phyloP scores from a whole-genome alignment of 2,888 invertebrate species.

The Monochamus alternatus region DNA sequence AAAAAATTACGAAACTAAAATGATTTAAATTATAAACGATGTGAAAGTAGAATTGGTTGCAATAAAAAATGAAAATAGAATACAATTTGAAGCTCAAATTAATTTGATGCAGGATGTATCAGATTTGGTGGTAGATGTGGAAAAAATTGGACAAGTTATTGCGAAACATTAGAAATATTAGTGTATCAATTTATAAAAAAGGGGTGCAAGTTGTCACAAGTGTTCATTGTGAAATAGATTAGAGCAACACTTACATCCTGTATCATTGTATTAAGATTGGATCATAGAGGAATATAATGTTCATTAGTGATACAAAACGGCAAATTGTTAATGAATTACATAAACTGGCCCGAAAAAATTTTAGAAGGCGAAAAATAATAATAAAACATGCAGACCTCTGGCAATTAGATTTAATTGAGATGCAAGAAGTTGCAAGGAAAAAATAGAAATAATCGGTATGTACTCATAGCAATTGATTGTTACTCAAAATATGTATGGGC shows the following conservation, averaged over 20 bases:
- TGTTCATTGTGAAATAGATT: background rate
- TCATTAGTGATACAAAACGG: slow-evolving; percentile 8
- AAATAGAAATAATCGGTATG: slow-evolving; percentile 6
- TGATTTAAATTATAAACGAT: no score
- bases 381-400: slow-evolving; percentile 22
- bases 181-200: background rate
- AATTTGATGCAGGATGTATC: no score
- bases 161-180: no score
- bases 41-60: no score
- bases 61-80: no score
- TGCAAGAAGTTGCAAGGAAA: background rate
- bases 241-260: background rate
- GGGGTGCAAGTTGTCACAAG: no score
- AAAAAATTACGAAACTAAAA: no score
- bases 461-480: slow-evolving; percentile 12
- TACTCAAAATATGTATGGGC: slow-evolving; percentile 12
- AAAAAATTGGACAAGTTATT: no score
- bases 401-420: slow-evolving; percentile 18
- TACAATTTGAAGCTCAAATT: no score
- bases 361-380: slow-evolving; percentile 5
- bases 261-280: background rate
- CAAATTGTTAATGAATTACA: slow-evolving; percentile 28
- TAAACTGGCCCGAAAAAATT: slow-evolving; percentile 16
- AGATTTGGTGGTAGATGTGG: no score
- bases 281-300: background rate